These are phyloP conservation scores for Gallinago nigripennis DNA, from an alignment of 2,797 vertebrate genomes.

Conservation along the genomic window DNA sequence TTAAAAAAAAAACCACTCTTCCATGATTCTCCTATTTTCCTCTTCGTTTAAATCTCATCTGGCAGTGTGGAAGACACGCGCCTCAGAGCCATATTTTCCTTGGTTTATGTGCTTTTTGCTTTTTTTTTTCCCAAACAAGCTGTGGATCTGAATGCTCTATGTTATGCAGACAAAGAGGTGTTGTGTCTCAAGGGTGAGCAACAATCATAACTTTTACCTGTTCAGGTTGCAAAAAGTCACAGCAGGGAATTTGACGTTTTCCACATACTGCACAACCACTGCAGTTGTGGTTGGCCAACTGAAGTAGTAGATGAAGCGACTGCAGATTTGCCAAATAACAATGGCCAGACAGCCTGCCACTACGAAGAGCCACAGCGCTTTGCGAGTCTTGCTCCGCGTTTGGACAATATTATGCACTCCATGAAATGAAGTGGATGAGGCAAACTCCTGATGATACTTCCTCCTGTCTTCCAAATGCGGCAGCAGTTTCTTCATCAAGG, in stretches of 20 bases:
- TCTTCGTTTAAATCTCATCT: neutral
- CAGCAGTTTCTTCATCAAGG: constrained; percentile 59
- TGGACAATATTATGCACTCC: constrained; percentile 72
- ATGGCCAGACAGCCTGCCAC: constrained; percentile 56
- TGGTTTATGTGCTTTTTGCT: neutral
- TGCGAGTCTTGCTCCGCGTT: constrained; percentile 53
- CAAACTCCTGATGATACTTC: constrained; percentile 73
- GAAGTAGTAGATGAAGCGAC: constrained; percentile 74
- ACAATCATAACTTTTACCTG: constrained; percentile 67
- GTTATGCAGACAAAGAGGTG: neutral
- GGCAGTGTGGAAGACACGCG: rapidly evolving
- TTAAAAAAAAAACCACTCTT: neutral
- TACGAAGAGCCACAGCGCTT: constrained; percentile 67
- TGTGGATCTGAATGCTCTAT: neutral
- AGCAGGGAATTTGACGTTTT: constrained; percentile 76
- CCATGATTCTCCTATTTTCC: neutral
- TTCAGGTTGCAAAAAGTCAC: constrained; percentile 82
- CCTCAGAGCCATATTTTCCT: neutral
- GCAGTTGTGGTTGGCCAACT: constrained; percentile 78
- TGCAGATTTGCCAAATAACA: constrained; percentile 70
- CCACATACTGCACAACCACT: constrained; percentile 75
- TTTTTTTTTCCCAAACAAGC: neutral
- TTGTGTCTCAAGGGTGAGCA: neutral
- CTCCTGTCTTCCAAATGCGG: constrained; percentile 61
- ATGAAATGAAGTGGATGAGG: constrained; percentile 75